Evolutionary conservation across 2,888 invertebrate species (phyloP), one percentile per base, ranked within the genome.

Genomic region (Ischnura elegans): DNA sequence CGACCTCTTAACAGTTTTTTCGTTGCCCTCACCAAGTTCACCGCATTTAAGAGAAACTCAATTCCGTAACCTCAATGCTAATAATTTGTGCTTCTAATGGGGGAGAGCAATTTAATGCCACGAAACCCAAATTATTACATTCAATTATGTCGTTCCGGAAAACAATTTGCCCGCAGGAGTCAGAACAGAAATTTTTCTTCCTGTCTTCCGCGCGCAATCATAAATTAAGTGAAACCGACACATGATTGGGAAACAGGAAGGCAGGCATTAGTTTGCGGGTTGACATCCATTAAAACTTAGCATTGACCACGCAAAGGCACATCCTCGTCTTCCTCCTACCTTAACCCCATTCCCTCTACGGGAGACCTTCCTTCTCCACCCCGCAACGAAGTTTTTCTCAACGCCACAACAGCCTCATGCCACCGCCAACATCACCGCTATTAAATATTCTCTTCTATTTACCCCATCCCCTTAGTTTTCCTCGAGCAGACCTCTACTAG

Each of bases 171-270:
- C 61, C 10, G 90, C 61, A 43, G 90, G 90, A 43, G 55, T 16
- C 90, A 86, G 76, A 76, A 76, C 29, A 76, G 76, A 76, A 76
- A 25, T 10, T 25, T 36, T 36, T 43, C 45, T 46, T n/a, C 46
- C 46, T 61, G 61, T 43, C 61, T 90, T 90, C 90, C 90, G 61
- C 90, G 36, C 90, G 66, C 90, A 45, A 43, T 66, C 90, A 61
- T 90, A 90, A 90, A 90, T 90, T 90, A 90, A 90, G 90, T 66
- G 90, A 90, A 90, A 90, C 90, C 90, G 47, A 90, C 90, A 90
- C 90, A 90, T 66, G 61, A 90, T 90, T 90, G 90, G 90, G 90
- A 90, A 90, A 90, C 90, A 90, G 90, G 90, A 90, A 90, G 90
- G 66, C 66, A 61, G 61, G 66, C 90, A 90, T 90, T 90, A 90